Evolutionary conservation across 2,797 vertebrate genomes (phyloP), one percentile per base, ranked within the genome.

Genomic region (Hypotaenidia philippensis): DNA sequence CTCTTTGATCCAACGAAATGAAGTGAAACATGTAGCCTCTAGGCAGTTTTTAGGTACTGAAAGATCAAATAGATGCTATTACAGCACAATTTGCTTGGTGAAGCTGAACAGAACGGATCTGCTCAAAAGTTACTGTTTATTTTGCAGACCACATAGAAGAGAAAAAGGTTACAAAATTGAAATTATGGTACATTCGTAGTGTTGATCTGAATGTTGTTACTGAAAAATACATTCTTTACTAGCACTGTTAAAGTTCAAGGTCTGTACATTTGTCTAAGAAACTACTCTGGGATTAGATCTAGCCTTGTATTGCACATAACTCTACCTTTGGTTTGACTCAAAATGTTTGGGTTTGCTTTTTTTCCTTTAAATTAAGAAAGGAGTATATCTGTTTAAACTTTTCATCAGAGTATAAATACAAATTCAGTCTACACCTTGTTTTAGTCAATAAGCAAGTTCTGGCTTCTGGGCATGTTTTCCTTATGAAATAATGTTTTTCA

Each of bases 41-140:
- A 95, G 97, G 98, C 97, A 97, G 87, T 91, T 98, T 98, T 98
- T 97, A 98, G 95, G 97, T 98, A 97, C 94, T 94, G 66, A 97
- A 96, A 97, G 97, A 98, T 97, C 97, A 97, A 98, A 98, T 98
- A 96, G 97, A 98, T 98, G 97, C 97, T 98, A 98, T 99, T 98
- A 98, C 79, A 91, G 70, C 63, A 83, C 97, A 98, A 98, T 98
- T 97, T 97, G 97, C 87, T 96, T 97, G 96, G 97, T 98, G 98
- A 98, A 98, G 83, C 97, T 83, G 93, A 97, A 97, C 97, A 97
- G 96, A 98, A 97, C 14, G 32, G 94, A 91, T 82, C 92, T 95
- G 89, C 92, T 96, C 95, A 97, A 94, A 97, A 96, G 76, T 88
- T 55, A 45, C 91, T 55, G 34, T 68, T 36, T 60, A 84, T 77